Evolutionary conservation across 2,113 vertebrate species (phyloP), one percentile per base, ranked within the genome.

Genomic region (Mirza zaza): DNA sequence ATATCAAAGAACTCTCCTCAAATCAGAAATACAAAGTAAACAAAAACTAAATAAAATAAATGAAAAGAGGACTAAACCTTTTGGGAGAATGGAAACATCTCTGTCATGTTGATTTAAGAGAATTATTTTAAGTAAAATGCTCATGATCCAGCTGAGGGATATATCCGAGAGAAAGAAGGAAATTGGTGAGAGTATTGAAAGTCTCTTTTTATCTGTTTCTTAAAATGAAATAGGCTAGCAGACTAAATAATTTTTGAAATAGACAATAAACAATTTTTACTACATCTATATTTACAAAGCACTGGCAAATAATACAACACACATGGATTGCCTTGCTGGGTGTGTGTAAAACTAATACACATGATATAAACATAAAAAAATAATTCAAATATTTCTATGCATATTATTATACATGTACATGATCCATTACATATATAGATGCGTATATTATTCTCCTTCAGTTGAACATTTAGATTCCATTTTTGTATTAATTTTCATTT

Each of bases 31-130:
- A 67, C 29, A 10, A 88, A 77, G 23, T 81, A 77, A 88, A 93
- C 48, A 39, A 14, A 20, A 73, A 1, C 45, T 21, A 65, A 94
- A 81, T 39, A 50, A 70, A 73, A 32, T 6, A 75, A 50, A 42
- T 45, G 32, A 48, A 93, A 90, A 65, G 61, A 25, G 14, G 14
- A 67, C 13, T 9, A 34, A 71, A 42, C 59, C 59, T 88, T 91
- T 71, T 2, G 83, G 32, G 96, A 95, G 20, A 75, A 32, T 89
- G 9, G 27, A 50, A 75, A 92, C n/a, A 76, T 65, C 23, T 59
- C 63, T 80, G 34, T 79, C 68, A 32, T 86, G 57, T 87, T 93
- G 87, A 98, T 96, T 93, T 95, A 93, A 52, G 55, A 88, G 48
- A 68, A 86, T 94, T 91, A 83, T 80, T 87, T 91, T 81, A 94